phyloP scores from a whole-genome alignment of 2,888 invertebrate genomes.

The Acheta domesticus region DNA sequence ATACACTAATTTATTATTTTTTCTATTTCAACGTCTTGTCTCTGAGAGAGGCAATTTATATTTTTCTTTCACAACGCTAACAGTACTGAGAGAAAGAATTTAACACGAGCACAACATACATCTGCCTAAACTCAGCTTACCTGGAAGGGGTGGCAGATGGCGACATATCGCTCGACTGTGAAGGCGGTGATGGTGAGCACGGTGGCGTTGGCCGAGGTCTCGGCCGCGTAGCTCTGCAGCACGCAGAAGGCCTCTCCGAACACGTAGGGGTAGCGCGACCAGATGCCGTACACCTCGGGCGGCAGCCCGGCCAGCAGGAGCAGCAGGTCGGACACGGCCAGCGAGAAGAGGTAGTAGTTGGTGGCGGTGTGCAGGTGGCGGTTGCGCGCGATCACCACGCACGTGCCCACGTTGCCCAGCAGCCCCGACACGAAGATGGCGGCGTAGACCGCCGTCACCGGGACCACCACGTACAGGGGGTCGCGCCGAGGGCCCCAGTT shows the following conservation, averaged over 20 bases:
- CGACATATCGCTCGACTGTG: slow-evolving; percentile 61
- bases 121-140: not conserved
- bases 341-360: slow-evolving; percentile 76
- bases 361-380: slow-evolving; percentile 81
- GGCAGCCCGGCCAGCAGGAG: slow-evolving; percentile 74
- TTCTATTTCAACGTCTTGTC: too few species aligned
- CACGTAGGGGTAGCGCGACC: slow-evolving; percentile 68
- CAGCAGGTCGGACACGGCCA: slow-evolving; percentile 73
- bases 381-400: slow-evolving; percentile 72
- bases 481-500: slow-evolving; percentile 49
- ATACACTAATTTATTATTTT: too few species aligned
- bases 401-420: slow-evolving; percentile 73
- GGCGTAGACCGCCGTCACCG: slow-evolving; percentile 64
- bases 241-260: slow-evolving; percentile 61
- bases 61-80: too few species aligned
- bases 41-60: too few species aligned
- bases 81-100: too few species aligned
- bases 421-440: slow-evolving; percentile 70
- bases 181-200: slow-evolving; percentile 55
- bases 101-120: too few species aligned
- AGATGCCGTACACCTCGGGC: slow-evolving; percentile 70
- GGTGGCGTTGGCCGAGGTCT: slow-evolving; percentile 55
- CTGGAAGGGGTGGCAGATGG: slow-evolving; percentile 67
- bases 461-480: slow-evolving; percentile 59
- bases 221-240: slow-evolving; percentile 57